These are phyloP conservation scores for Sebastes steindachneri DNA, from an alignment of 2,797 vertebrate genomes.

Conservation along the genomic window DNA sequence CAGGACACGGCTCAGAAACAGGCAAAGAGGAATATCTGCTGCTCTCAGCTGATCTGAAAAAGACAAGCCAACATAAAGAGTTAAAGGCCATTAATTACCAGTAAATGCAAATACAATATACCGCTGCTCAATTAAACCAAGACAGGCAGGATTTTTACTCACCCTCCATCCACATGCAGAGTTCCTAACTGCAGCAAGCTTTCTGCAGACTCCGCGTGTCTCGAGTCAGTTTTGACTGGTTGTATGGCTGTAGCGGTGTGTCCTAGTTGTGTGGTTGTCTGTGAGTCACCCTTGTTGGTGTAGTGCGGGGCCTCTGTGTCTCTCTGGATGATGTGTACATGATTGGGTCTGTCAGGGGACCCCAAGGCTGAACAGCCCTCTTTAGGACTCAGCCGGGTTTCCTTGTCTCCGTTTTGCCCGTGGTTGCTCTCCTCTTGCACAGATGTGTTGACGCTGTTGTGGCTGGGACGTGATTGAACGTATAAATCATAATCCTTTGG, in stretches of 20 bases:
- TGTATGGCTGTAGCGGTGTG: constrained; percentile 60
- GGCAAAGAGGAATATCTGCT: background rate
- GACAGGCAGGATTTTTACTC: constrained; percentile 2
- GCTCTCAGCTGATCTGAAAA: constrained; percentile 56
- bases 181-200: constrained; percentile 51
- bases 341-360: constrained; percentile 92
- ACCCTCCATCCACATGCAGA: constrained; percentile 61
- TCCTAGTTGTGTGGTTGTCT: constrained; percentile 27
- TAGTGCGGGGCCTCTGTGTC: constrained; percentile 65
- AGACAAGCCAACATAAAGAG: background rate
- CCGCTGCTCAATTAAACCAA: background rate
- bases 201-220: constrained; percentile 60
- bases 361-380: constrained; percentile 91
- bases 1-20: constrained; percentile 18
- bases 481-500: constrained; percentile 82
- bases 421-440: constrained; percentile 55
- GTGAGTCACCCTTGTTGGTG: constrained; percentile 22
- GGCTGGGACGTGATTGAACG: constrained; percentile 65
- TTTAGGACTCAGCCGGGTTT: constrained; percentile 90
- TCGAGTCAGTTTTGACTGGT: constrained; percentile 63
- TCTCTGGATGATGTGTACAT: constrained; percentile 87
- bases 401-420: constrained; percentile 78
- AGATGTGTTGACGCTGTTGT: constrained; percentile 60
- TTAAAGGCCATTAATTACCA: background rate
- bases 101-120: background rate